These are phyloP conservation scores for Spicauda simplicius DNA, from an alignment of 2,888 invertebrate genomes.

Conservation along the genomic window DNA sequence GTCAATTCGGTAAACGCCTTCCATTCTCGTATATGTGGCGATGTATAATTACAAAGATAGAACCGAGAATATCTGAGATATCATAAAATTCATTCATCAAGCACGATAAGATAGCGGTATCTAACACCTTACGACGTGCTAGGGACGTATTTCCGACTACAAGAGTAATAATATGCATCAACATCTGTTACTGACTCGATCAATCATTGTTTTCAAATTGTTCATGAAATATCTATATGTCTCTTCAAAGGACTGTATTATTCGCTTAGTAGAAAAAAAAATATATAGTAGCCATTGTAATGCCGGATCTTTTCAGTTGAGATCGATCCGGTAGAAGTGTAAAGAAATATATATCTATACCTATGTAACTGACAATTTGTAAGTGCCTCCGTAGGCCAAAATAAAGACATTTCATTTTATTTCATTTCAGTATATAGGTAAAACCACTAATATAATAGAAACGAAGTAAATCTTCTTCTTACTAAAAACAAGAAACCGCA, in stretches of 20 bases:
- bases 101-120: slow-evolving; percentile 34
- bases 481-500: too few relatives aligned
- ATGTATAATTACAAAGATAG: slow-evolving; percentile 28
- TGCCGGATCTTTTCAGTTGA: too few relatives aligned
- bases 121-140: slow-evolving; percentile 30
- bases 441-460: too few relatives aligned
- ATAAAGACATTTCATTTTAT: too few relatives aligned
- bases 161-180: slow-evolving; percentile 27
- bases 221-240: not conserved
- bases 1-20: slow-evolving; percentile 7
- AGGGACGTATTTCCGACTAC: slow-evolving; percentile 28
- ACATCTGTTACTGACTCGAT: slow-evolving; percentile 26
- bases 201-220: slow-evolving; percentile 19
- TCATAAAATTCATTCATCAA: slow-evolving; percentile 35
- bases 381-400: too few relatives aligned
- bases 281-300: too few relatives aligned
- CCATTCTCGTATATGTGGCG: slow-evolving; percentile 8
- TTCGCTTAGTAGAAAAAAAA: too few relatives aligned
- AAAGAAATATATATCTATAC: too few relatives aligned
- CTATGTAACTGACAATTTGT: too few relatives aligned
- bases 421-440: too few relatives aligned
- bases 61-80: slow-evolving; percentile 25
- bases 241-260: not conserved
- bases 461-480: too few relatives aligned
- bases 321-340: too few relatives aligned